Evolutionary conservation across 2,888 invertebrate genomes (phyloP), one percentile per base, ranked within the genome.

Genomic region (Nasonovia ribisnigri): DNA sequence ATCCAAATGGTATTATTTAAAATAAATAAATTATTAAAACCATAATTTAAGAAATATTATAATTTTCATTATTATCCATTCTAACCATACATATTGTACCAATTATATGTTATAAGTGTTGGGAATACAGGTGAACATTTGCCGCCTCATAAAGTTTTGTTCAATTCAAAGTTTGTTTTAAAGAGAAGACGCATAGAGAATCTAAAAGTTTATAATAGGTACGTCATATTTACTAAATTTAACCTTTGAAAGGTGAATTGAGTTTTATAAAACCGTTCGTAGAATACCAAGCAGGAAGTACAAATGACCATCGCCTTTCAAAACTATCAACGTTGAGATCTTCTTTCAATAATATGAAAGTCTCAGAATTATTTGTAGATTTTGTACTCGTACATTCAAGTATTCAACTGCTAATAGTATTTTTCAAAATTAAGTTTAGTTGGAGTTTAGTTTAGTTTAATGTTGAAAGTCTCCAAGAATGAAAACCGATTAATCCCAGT

Each of bases 161-260:
- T 77, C 77, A 77, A 77, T 16, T 77, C 0, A 20, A 77, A 77
- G 36, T 77, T 77, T 77, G 77, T 77, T 6, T 36, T 77, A 77
- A 67, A 67, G 20, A 36, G 20, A 77, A 36, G 77, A 20, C 36
- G 36, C 36, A 77, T 36, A 77, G 20, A 77, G 36, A 20, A 77
- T 77, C 77, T 67, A 36, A 77, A 77, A 77, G 77, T 77, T 77
- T 77, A 77, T 77, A 77, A 77, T 36, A 77, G 77, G 36, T 20
- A 77, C 36, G 20, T 77, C 77, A 36, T 77, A 36, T 77, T 77
- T 77, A 77, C 77, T 36, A 77, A 20, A 77, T 77, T 77, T 36
- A 77, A 77, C 36, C 36, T 77, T 36, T 77, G 36, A 77, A 77
- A 77, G 6, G 77, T 36, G 77, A 77, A 77, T 77, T 77, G 77